Conservation (phyloP, 2,888 invertebrate genomes). For the Vesta saturnalis region DNA sequence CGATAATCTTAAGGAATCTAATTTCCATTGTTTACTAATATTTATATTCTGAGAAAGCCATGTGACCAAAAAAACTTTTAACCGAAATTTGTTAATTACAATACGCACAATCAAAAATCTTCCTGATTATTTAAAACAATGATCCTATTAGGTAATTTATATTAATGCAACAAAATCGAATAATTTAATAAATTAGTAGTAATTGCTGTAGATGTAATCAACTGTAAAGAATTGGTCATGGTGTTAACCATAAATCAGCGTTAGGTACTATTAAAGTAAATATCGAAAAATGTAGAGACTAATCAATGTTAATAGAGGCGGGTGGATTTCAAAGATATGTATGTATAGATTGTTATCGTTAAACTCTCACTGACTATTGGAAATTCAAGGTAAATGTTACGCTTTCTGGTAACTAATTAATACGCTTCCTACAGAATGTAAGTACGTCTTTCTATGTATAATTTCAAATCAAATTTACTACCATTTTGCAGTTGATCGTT, state of each 20-base stretch:
- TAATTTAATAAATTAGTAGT: neutral
- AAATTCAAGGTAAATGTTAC: conserved; percentile 14
- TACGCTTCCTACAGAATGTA: neutral
- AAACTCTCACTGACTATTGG: conserved; percentile 7
- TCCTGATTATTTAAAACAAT: too few relatives aligned
- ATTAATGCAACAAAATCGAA: neutral
- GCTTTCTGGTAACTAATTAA: conserved; percentile 11
- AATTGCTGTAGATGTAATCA: neutral
- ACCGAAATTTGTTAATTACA: too few relatives aligned
- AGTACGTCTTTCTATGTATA: neutral
- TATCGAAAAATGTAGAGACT: neutral
- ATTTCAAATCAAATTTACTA: too few relatives aligned
- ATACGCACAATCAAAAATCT: too few relatives aligned
- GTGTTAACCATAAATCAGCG: too few relatives aligned
- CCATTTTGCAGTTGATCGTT: too few relatives aligned
- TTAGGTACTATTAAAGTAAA: too few relatives aligned
- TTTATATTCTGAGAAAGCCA: neutral
- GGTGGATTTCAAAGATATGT: neutral
- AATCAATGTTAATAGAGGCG: neutral
- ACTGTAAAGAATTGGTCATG: too few relatives aligned
- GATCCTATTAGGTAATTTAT: too few relatives aligned
- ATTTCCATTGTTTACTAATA: conserved; percentile 12
- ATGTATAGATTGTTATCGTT: neutral
- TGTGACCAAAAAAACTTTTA: neutral
- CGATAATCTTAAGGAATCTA: conserved; percentile 3